Evolutionary conservation across 2,888 invertebrate species (phyloP).

Genomic region (Julus scanicus): DNA sequence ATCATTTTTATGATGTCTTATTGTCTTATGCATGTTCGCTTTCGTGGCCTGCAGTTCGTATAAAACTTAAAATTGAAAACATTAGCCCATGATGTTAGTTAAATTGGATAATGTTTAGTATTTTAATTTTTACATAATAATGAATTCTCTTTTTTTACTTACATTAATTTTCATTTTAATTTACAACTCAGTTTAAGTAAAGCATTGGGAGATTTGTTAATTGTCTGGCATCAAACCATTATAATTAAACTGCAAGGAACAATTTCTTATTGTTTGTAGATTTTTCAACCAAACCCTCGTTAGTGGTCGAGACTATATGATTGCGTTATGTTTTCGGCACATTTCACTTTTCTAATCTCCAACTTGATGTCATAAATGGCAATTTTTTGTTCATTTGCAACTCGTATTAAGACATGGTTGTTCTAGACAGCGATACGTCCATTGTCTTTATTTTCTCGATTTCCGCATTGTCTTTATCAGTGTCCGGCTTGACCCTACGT

Average conservation of each 20-base stretch:
- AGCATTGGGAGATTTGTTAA: too few species aligned
- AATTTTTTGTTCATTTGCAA: constrained; percentile 30
- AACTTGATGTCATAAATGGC: not conserved
- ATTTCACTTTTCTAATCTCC: not conserved
- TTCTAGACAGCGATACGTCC: not conserved
- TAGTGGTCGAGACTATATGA: not conserved
- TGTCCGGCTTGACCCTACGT: constrained; percentile 31
- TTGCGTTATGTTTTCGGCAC: not conserved
- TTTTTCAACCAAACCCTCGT: not conserved
- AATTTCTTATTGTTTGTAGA: not conserved
- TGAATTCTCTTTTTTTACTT: too few species aligned
- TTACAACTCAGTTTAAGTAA: too few species aligned
- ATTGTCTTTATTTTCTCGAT: constrained; percentile 36
- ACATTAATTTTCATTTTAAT: too few species aligned
- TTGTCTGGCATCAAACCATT: too few species aligned
- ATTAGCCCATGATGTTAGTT: too few species aligned
- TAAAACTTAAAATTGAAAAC: too few species aligned
- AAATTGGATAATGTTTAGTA: too few species aligned
- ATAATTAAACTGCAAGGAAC: not conserved
- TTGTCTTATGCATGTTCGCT: too few species aligned
- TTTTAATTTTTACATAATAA: too few species aligned
- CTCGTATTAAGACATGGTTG: not conserved
- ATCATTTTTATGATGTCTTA: too few species aligned
- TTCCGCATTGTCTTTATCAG: constrained; percentile 40
- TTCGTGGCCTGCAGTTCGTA: too few species aligned